Conservation (phyloP, 2,888 invertebrate genomes). For the Chymomyza amoena region DNA sequence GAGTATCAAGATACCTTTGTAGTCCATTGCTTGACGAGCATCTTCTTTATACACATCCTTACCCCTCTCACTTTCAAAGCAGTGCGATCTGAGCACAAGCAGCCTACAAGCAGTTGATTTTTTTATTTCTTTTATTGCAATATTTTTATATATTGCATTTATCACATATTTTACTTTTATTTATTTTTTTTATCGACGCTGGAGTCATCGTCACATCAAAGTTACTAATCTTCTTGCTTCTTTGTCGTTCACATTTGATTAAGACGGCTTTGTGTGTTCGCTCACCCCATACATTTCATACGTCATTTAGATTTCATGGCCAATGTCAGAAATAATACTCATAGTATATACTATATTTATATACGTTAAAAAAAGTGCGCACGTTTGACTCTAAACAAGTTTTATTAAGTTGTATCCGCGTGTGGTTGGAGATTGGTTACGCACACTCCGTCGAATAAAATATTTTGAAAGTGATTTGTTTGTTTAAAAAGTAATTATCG, state of each 20-base stretch:
- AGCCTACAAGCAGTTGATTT: too few relatives aligned
- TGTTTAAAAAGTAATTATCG: background rate
- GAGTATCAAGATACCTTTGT: too few relatives aligned
- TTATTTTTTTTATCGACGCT: too few relatives aligned
- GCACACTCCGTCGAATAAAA: background rate
- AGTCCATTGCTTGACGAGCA: too few relatives aligned
- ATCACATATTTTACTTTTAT: too few relatives aligned
- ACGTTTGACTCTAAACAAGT: constrained; percentile 25
- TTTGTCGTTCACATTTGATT: background rate
- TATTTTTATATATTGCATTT: too few relatives aligned
- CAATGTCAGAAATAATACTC: too few relatives aligned
- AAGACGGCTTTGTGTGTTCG: background rate
- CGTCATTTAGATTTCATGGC: constrained; percentile 63
- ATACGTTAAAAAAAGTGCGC: background rate
- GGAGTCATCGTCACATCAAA: too few relatives aligned
- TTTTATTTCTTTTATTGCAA: too few relatives aligned
- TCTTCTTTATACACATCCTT: too few relatives aligned
- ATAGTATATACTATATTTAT: constrained; percentile 36
- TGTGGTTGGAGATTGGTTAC: background rate
- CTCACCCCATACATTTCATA: constrained; percentile 36
- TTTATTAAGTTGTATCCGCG: background rate
- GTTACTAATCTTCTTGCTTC: background rate
- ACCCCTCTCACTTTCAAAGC: too few relatives aligned
- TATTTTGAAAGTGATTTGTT: background rate
- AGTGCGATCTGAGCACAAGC: too few relatives aligned